Conservation (phyloP, 2,797 vertebrate species). For the Morelia viridis region DNA sequence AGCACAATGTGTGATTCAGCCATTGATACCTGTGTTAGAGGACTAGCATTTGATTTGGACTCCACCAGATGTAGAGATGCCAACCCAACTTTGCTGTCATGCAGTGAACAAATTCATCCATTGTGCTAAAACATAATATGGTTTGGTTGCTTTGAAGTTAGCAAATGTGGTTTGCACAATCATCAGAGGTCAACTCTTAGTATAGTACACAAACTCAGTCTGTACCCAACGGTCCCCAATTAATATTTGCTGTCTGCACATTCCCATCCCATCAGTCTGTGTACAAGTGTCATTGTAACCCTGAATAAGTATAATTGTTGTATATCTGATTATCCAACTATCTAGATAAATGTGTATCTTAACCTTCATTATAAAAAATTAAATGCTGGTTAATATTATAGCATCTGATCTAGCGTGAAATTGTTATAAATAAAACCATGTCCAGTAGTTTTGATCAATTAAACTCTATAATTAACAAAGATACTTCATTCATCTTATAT, state of each 20-base stretch:
- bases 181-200: not conserved
- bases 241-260: not conserved
- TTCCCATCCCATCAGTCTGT: too few relatives aligned
- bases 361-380: constrained; percentile 35
- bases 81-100: not conserved
- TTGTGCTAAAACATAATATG: not conserved
- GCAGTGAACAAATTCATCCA: not conserved
- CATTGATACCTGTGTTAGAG: not conserved
- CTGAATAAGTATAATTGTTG: not conserved
- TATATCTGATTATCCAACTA: constrained; percentile 5
- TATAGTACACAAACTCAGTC: not conserved
- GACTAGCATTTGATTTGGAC: not conserved
- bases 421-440: constrained; percentile 60
- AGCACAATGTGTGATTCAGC: not conserved
- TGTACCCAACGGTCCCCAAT: not conserved
- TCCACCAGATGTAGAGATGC: too few relatives aligned
- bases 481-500: constrained; percentile 66
- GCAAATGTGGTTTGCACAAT: not conserved
- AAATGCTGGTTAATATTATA: constrained; percentile 49
- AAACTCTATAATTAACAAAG: constrained; percentile 71
- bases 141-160: not conserved
- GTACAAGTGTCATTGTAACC: not conserved
- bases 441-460: constrained; percentile 67
- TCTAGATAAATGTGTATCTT: constrained; percentile 38
- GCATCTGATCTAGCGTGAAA: constrained; percentile 51